Evolutionary conservation across 2,797 vertebrate genomes (phyloP), one percentile per base, ranked within the genome.

Genomic region (Anas bernieri): DNA sequence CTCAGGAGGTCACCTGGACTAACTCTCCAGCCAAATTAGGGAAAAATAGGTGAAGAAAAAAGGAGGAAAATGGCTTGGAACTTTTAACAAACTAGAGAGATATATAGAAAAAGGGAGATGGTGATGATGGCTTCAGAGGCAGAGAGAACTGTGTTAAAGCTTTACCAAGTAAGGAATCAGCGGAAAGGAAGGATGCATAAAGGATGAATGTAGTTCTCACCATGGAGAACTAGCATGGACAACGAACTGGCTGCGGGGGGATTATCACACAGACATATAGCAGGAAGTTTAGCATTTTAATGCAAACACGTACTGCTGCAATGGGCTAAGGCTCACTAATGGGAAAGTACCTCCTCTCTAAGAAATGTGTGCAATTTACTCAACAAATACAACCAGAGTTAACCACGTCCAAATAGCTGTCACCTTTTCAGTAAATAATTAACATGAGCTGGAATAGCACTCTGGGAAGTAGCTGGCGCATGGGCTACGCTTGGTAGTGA

Each of bases 351-450:
- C 63, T 90, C 52, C 56, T 41, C 48, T 46, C 0, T 15, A 20
- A 46, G 37, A 92, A 35, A 83, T 0, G 0, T 5, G 25, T 39
- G 74, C 54, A 72, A 25, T 33, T 91, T n/a, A 58, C 73, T 6
- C 1, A 77, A 50, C 30, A 68, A 58, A 81, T 66, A 59, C 50
- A 79, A 28, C 25, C 66, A 62, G 31, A 73, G 63, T 2, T 76
- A 87, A 16, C 46, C 31, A 18, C 2, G 37, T 59, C 72, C 91
- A 96, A 91, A 78, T 1, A 93, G 79, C 78, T 94, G 91, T 90
- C 82, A 92, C 30, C 43, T 56, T 55, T 10, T 54, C 88, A 76
- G 80, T 15, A 92, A 95, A 88, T 92, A 95, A 96, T 95, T 93
- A 96, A 69, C 85, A 55, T 16, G 48, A 81, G 72, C 89, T 90